phyloP scores from a whole-genome alignment of 2,113 vertebrate genomes.

The Eurypyga helias region DNA sequence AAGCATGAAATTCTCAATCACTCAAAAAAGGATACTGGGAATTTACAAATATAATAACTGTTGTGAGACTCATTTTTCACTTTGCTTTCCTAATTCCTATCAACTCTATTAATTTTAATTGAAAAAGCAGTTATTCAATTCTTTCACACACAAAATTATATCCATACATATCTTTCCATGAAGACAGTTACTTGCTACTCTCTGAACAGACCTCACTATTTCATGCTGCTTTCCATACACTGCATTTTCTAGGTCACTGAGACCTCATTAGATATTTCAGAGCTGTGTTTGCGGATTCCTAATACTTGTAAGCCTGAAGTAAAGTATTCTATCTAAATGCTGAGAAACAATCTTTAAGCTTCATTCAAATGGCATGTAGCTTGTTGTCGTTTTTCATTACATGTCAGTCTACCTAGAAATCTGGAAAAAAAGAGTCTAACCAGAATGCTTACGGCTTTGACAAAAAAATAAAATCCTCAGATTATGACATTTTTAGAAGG shows the following conservation, averaged over 20 bases:
- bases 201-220: neutral
- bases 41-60: neutral
- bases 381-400: constrained; percentile 39
- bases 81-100: neutral
- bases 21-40: neutral
- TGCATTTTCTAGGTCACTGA: constrained; percentile 63
- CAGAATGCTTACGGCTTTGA: constrained; percentile 13
- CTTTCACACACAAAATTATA: neutral
- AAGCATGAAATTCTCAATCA: neutral
- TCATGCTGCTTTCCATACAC: neutral
- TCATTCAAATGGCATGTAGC: constrained; percentile 9
- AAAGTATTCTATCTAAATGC: constrained; percentile 40
- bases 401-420: constrained; percentile 30
- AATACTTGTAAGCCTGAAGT: constrained; percentile 57
- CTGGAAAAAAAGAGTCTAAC: neutral
- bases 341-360: constrained; percentile 31
- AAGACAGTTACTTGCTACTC: neutral
- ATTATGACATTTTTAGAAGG: constrained; percentile 30
- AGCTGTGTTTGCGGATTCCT: constrained; percentile 36
- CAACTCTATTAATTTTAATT: neutral
- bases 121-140: neutral
- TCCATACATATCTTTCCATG: neutral
- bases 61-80: neutral
- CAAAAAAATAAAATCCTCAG: constrained; percentile 44
- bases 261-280: constrained; percentile 65